These are phyloP conservation scores for Eugnorisma glareosa DNA, from an alignment of 2,888 invertebrate genomes.

Conservation along the genomic window DNA sequence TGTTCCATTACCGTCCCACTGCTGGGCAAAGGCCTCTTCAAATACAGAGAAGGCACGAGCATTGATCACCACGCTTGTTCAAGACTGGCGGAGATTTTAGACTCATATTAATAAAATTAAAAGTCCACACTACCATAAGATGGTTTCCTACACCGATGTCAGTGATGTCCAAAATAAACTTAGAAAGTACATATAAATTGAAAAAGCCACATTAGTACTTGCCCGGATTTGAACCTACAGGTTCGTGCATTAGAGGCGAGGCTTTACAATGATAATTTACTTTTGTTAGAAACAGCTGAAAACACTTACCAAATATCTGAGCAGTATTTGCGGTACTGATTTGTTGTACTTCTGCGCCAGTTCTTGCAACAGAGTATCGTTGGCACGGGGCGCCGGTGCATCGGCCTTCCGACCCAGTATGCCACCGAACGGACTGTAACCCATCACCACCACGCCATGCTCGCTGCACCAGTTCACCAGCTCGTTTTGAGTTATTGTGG, in stretches of 20 bases:
- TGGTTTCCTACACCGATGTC: not conserved
- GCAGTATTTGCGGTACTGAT: slow-evolving; percentile 92
- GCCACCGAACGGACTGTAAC: slow-evolving; percentile 93
- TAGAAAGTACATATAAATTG: no score
- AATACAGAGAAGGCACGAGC: not conserved
- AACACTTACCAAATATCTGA: slow-evolving; percentile 92
- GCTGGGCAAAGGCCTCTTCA: not conserved
- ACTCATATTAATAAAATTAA: not conserved
- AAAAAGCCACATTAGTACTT: not conserved
- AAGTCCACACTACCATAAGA: no score
- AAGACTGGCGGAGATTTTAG: not conserved
- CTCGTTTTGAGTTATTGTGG: slow-evolving; percentile 93
- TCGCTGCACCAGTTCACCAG: slow-evolving; percentile 93
- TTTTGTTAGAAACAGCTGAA: not conserved
- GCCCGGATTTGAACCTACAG: not conserved
- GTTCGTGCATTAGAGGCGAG: not conserved
- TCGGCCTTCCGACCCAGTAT: slow-evolving; percentile 81
- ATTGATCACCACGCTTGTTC: not conserved
- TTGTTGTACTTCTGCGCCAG: slow-evolving; percentile 92
- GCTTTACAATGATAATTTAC: not conserved
- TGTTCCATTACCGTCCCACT: not conserved
- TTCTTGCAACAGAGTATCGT: slow-evolving; percentile 87
- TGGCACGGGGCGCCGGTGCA: slow-evolving; percentile 87
- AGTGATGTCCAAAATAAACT: not conserved
- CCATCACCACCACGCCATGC: slow-evolving; percentile 92